A percentile compares a stretch with the other conserved stretches of the same genome.
phyloP scores from a whole-genome alignment of 2,113 vertebrate genomes.

The Tachycineta bicolor region DNA sequence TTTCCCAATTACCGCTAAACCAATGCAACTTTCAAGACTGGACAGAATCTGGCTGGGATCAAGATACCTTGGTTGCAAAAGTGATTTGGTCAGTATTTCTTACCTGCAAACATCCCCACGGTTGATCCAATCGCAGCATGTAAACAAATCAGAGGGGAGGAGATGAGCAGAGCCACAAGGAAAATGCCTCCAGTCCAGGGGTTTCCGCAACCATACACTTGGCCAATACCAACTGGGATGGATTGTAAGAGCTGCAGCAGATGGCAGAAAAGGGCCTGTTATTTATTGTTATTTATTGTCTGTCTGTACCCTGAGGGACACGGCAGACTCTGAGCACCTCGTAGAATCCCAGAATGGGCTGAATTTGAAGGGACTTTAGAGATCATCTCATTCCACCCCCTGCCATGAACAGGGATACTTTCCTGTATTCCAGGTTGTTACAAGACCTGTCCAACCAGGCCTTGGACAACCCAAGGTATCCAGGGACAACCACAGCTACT shows the following conservation, averaged over 20 bases:
- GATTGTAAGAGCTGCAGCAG: constrained; percentile 85
- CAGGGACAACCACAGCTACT: neutral
- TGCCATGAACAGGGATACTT: neutral
- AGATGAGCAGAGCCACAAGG: constrained; percentile 87
- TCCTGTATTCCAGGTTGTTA: rapidly evolving
- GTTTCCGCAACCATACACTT: constrained; percentile 93
- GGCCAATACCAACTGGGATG: constrained; percentile 86
- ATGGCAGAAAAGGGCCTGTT: neutral
- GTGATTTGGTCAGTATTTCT: neutral
- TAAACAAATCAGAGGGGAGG: constrained; percentile 87
- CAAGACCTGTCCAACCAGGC: rapidly evolving
- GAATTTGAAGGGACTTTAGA: neutral
- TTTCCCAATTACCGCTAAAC: rapidly evolving
- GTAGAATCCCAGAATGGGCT: neutral
- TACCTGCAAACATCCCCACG: constrained; percentile 90
- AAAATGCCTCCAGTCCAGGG: constrained; percentile 91
- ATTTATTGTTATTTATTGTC: neutral
- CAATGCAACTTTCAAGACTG: rapidly evolving
- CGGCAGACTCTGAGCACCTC: neutral
- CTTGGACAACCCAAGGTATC: neutral
- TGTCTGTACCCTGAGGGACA: neutral
- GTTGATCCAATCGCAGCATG: constrained; percentile 90
- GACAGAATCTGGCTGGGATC: neutral
- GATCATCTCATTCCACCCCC: rapidly evolving
- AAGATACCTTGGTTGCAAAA: neutral